Conservation (phyloP, 2,888 invertebrate genomes). For the Siphlonurus alternatus region DNA sequence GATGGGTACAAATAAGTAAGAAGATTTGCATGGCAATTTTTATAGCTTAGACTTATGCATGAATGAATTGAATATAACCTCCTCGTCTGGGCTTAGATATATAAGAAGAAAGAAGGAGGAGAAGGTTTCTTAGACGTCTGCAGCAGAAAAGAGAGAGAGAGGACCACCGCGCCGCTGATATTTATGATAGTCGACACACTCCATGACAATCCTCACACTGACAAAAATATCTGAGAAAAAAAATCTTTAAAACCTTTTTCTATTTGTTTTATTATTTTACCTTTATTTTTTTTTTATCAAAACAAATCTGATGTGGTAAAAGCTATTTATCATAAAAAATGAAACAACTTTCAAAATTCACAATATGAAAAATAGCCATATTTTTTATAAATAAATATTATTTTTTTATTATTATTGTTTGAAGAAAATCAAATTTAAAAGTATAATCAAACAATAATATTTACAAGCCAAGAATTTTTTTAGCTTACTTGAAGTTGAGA, state of each 20-base stretch:
- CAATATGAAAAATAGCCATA: too few species aligned
- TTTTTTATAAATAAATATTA: too few species aligned
- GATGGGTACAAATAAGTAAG: too few species aligned
- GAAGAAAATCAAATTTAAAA: too few species aligned
- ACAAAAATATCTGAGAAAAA: not conserved
- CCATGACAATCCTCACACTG: not conserved
- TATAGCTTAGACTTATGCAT: not conserved
- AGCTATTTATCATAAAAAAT: not conserved
- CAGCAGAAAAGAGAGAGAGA: not conserved
- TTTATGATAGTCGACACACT: not conserved
- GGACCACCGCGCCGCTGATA: not conserved
- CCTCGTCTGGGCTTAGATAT: not conserved
- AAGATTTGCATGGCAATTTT: not conserved
- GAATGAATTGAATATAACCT: not conserved
- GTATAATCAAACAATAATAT: too few species aligned
- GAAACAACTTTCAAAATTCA: not conserved
- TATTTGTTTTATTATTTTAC: not conserved
- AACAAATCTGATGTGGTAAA: not conserved
- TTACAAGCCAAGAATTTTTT: too few species aligned
- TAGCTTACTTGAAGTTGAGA: too few species aligned
- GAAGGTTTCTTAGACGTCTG: too few species aligned
- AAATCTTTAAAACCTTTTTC: not conserved
- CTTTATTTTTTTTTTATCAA: not conserved
- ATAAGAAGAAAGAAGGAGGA: not conserved
- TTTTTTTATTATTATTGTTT: too few species aligned